Evolutionary conservation across 2,888 invertebrate species (phyloP), one percentile per base, ranked within the genome.

Genomic region (Euzophera pinguis): DNA sequence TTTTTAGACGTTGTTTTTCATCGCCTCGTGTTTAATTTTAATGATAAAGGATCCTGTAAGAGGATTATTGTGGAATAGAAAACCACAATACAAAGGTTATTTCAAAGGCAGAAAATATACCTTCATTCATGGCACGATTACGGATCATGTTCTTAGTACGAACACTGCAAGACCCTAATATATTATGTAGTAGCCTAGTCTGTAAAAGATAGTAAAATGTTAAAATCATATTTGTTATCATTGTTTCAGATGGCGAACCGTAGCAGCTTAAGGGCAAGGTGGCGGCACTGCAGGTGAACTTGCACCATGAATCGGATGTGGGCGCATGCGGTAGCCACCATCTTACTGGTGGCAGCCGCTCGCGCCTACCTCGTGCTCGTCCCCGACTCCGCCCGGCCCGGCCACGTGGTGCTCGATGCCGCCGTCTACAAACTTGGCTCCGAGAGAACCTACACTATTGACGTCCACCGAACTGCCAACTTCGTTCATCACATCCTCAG

Each of bases 391-490:
- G 82, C 91, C 32, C 92, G 92, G 14, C 91, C 94, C 0, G 95
- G 94, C 12, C 91, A 93, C 63, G 82, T 93, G 55, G 92, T 96
- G 59, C 93, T 96, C 79, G 95, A 96, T 80, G 94, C 96, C 27
- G 95, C 95, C 38, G 95, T 96, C 49, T 95, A 95, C 63, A 94
- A 94, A 69, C 91, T 96, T 50, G 96, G 95, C 62, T 95, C 95
- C 9, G 94, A 95, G 69, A 91, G 96, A 47, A 92, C 92, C 65
- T 97, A 97, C 83, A 92, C 93, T 75, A 94, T 96, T 60, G 96
- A 96, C 77, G 92, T 92, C 50, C 95, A 96, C 65, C 92, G 95
- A 69, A 96, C 96, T 13, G 96, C 96, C 0, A 93, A 94, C 77
- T 96, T 96, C 81, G 96, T 97, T 12, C 93, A 94, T 66, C 94